A percentile compares a stretch with the other conserved stretches of the same genome.
Evolutionary conservation across 2,797 vertebrate genomes (phyloP).

Genomic region (Pantherophis alleghaniensis): DNA sequence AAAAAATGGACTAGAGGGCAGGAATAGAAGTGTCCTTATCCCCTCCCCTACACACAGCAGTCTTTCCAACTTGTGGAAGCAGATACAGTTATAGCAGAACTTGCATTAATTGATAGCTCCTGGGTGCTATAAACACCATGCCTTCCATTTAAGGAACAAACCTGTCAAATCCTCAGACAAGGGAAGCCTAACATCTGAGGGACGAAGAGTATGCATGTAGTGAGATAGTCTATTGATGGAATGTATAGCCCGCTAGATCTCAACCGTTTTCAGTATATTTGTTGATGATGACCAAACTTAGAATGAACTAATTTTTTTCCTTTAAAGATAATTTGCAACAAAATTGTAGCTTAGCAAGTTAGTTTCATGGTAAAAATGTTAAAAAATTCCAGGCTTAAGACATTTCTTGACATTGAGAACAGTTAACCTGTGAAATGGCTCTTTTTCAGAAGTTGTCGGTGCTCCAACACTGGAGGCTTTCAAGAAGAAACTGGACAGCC

Average conservation of each 20-base stretch:
- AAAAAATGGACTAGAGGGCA: neutral
- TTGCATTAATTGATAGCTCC: neutral
- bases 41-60: neutral
- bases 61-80: neutral
- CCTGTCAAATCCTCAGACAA: neutral
- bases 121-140: neutral
- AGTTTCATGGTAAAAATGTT: neutral
- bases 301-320: neutral
- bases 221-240: neutral
- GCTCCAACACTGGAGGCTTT: neutral
- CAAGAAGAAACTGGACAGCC: neutral
- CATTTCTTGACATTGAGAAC: neutral
- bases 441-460: neutral
- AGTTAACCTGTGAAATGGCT: neutral
- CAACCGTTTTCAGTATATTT: neutral
- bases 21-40: neutral
- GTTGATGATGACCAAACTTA: neutral
- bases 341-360: neutral
- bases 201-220: neutral
- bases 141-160: neutral
- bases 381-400: neutral
- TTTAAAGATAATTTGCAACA: neutral
- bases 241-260: neutral
- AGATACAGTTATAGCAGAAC: neutral
- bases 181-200: neutral